Conservation (phyloP, 2,797 vertebrate species). For the Gouania willdenowi region DNA sequence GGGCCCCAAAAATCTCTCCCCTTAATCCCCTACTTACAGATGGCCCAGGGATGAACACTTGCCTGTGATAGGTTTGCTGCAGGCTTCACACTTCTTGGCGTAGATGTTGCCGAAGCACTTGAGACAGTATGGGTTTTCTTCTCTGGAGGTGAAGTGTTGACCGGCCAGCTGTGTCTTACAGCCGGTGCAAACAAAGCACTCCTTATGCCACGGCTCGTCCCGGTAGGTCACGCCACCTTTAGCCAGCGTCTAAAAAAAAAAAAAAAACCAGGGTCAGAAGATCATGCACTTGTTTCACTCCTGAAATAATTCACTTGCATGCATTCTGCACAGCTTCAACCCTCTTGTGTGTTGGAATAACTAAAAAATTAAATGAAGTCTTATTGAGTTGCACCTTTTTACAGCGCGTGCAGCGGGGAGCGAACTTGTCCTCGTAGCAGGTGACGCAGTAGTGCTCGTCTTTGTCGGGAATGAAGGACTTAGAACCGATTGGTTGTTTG, state of each 20-base stretch:
- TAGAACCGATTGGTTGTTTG: slow-evolving; percentile 93
- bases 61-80: slow-evolving; percentile 96
- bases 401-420: slow-evolving; percentile 96
- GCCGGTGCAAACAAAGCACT: slow-evolving; percentile 95
- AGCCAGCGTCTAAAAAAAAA: slow-evolving; percentile 80
- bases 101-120: slow-evolving; percentile 96
- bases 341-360: neutral
- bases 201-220: slow-evolving; percentile 97
- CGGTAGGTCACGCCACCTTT: slow-evolving; percentile 98
- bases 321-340: neutral
- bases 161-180: slow-evolving; percentile 94
- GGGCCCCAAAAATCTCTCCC: too few species aligned
- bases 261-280: neutral
- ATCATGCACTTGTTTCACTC: neutral
- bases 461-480: slow-evolving; percentile 96
- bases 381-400: slow-evolving; percentile 82
- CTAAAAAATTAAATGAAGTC: neutral
- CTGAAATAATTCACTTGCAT: neutral
- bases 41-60: too few species aligned
- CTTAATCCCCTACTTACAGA: too few species aligned
- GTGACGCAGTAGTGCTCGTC: slow-evolving; percentile 95
- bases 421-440: slow-evolving; percentile 97
- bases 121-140: slow-evolving; percentile 94
- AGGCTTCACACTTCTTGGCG: slow-evolving; percentile 96
- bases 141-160: slow-evolving; percentile 96